Evolutionary conservation across 2,113 vertebrate genomes (phyloP).

Genomic region (Reinhardtius hippoglossoides): DNA sequence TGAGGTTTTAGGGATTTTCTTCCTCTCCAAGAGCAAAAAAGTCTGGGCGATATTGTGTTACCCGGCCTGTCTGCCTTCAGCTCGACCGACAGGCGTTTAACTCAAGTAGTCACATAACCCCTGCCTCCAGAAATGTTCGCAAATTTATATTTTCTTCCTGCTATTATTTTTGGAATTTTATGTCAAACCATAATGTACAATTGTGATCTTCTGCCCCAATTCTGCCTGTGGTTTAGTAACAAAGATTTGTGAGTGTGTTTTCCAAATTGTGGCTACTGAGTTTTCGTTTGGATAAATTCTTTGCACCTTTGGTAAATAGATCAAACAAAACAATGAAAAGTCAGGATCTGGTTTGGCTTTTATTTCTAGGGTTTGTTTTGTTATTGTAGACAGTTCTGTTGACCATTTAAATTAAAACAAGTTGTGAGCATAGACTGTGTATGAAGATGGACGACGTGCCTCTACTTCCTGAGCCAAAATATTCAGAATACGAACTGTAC

Average conservation of each 20-base stretch:
- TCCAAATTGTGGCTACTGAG: not conserved
- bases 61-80: constrained; percentile 14
- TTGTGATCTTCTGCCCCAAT: not conserved
- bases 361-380: too few relatives aligned
- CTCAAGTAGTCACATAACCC: not conserved
- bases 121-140: not conserved
- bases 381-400: too few relatives aligned
- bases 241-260: not conserved
- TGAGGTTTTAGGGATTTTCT: constrained; percentile 33
- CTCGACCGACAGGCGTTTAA: not conserved
- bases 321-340: too few relatives aligned
- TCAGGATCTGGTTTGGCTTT: too few relatives aligned
- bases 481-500: too few relatives aligned
- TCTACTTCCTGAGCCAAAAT: too few relatives aligned
- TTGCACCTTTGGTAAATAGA: not conserved
- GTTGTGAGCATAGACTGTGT: too few relatives aligned
- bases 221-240: not conserved
- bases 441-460: too few relatives aligned
- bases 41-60: constrained; percentile 40
- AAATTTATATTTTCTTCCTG: not conserved
- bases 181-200: not conserved
- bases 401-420: too few relatives aligned
- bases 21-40: not conserved
- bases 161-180: not conserved
- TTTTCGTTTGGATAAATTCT: not conserved